Percentiles rank a stretch among this genome's conserved stretches.
These are phyloP conservation scores for Dendropsophus ebraccatus DNA, from an alignment of 2,113 vertebrate species.

Conservation along the genomic window DNA sequence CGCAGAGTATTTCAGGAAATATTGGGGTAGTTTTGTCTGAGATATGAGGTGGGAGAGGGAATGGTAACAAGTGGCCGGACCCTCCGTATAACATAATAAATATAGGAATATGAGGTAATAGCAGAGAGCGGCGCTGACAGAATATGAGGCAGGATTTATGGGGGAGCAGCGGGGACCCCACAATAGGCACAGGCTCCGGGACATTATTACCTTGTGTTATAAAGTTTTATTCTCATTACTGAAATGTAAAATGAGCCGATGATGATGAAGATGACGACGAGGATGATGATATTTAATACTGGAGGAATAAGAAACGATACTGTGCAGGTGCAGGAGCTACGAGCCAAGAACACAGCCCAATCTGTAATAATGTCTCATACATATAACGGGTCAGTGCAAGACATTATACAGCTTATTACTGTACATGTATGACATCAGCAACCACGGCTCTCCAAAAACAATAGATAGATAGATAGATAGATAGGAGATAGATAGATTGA, in stretches of 20 bases:
- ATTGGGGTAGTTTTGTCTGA: too few relatives aligned
- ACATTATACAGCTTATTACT: too few relatives aligned
- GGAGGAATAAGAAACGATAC: conserved; percentile 16
- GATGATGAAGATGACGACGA: too few relatives aligned
- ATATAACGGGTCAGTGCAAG: neutral
- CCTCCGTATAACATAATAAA: too few relatives aligned
- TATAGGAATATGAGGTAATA: too few relatives aligned
- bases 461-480: too few relatives aligned
- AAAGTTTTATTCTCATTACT: conserved; percentile 23
- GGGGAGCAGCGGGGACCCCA: neutral
- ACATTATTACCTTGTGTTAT: conserved; percentile 16
- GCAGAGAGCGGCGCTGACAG: neutral
- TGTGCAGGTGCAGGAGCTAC: conserved; percentile 17
- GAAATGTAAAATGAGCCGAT: conserved; percentile 26
- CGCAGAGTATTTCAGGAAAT: too few relatives aligned
- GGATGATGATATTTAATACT: conserved; percentile 38
- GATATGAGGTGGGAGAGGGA: too few relatives aligned
- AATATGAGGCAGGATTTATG: neutral
- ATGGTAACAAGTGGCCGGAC: too few relatives aligned
- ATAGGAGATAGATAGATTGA: too few relatives aligned
- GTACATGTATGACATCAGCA: too few relatives aligned
- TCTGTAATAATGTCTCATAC: neutral
- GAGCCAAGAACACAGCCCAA: conserved; percentile 29
- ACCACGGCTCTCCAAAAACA: too few relatives aligned
- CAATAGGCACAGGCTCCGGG: neutral